These are phyloP conservation scores for Aphelenchoides besseyi DNA, from an alignment of 1,140 invertebrate species.

Conservation along the genomic window DNA sequence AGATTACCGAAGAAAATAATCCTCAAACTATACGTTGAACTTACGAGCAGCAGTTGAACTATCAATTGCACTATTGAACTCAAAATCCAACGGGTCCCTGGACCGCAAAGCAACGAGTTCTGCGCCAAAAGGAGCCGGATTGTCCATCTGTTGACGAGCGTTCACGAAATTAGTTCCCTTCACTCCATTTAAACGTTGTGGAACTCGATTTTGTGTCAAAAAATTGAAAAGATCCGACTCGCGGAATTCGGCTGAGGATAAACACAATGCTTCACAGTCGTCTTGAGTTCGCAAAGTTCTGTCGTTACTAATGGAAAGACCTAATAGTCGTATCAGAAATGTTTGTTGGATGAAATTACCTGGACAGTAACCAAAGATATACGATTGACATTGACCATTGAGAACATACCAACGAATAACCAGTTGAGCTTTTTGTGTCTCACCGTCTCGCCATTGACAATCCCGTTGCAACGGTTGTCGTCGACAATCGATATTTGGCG, in stretches of 20 bases:
- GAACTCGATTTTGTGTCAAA: slow-evolving; percentile 7
- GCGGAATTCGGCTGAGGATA: not conserved
- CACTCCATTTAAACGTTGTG: not conserved
- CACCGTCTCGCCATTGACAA: not conserved
- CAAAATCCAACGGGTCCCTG: not conserved
- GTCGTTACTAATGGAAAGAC: slow-evolving; percentile 32
- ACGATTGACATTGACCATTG: slow-evolving; percentile 33
- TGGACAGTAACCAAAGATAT: not conserved
- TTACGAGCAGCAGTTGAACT: not conserved
- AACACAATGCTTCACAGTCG: slow-evolving; percentile 19
- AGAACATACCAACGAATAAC: slow-evolving; percentile 36
- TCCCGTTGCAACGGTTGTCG: not conserved
- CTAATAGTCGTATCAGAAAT: too few relatives aligned
- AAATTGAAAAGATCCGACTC: slow-evolving; percentile 20
- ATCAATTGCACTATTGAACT: not conserved
- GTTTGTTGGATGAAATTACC: too few relatives aligned
- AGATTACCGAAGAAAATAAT: not conserved
- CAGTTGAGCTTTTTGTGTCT: slow-evolving; percentile 20
- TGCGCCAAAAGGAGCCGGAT: slow-evolving; percentile 29
- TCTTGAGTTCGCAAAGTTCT: slow-evolving; percentile 37
- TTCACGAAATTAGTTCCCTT: not conserved
- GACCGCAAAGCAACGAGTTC: not conserved
- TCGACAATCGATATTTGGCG: not conserved
- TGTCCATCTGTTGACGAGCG: slow-evolving; percentile 7
- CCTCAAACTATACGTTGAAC: not conserved